Evolutionary conservation across 2,113 vertebrate species (phyloP).

Genomic region (Muntiacus muntjak): DNA sequence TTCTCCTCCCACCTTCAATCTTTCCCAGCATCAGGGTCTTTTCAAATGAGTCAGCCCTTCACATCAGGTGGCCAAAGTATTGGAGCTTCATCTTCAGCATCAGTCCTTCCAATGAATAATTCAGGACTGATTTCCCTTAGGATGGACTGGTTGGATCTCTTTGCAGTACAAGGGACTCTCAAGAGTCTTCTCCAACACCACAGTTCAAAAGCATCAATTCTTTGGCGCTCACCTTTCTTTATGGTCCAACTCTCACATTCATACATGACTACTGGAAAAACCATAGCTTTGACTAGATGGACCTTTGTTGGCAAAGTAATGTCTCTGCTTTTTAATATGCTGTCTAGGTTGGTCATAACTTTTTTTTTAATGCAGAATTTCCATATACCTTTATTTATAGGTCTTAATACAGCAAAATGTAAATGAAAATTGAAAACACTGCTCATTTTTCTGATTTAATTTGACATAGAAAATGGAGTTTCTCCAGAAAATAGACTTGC

Average conservation of each 20-base stretch:
- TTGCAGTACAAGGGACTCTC: background rate
- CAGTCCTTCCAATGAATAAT: background rate
- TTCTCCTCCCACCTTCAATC: rapidly evolving
- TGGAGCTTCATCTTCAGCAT: background rate
- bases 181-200: background rate
- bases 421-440: slow-evolving; percentile 47
- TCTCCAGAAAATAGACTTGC: slow-evolving; percentile 40
- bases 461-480: slow-evolving; percentile 53
- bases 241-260: background rate
- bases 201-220: background rate
- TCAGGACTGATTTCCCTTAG: background rate
- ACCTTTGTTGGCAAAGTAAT: background rate
- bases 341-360: background rate
- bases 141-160: background rate
- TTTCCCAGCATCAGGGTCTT: background rate
- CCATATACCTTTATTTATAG: slow-evolving; percentile 57
- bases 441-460: slow-evolving; percentile 52
- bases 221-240: background rate
- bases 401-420: slow-evolving; percentile 56
- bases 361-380: slow-evolving; percentile 65
- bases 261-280: background rate
- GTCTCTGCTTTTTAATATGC: background rate
- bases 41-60: background rate
- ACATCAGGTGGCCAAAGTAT: background rate
- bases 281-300: background rate